Conservation (phyloP, 1,140 invertebrate species). For the Zaprionus ghesquierei region DNA sequence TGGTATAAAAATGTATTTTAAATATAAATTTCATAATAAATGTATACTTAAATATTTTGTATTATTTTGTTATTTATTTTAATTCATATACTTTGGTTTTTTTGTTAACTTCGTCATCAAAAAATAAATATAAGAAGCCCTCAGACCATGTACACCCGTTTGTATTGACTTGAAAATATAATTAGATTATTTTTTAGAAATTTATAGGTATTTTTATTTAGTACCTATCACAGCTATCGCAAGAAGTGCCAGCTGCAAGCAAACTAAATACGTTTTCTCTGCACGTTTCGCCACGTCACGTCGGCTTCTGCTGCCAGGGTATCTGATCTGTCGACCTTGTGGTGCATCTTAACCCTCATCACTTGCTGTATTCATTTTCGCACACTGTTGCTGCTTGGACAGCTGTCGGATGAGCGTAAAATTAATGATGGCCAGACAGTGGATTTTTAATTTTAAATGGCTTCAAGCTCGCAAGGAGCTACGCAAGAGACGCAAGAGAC, state of each 20-base stretch:
- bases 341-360: background rate
- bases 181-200: too few species aligned
- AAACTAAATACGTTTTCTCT: background rate
- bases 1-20: too few species aligned
- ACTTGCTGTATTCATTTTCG: constrained; percentile 1
- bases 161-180: too few species aligned
- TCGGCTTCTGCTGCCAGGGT: background rate
- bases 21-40: too few species aligned
- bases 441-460: constrained; percentile 47
- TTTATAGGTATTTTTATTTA: too few species aligned
- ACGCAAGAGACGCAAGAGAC: background rate
- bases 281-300: background rate
- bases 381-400: background rate
- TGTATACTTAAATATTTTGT: too few species aligned
- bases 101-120: too few species aligned
- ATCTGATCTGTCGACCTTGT: background rate
- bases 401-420: constrained; percentile 17
- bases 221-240: too few species aligned
- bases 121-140: too few species aligned
- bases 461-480: background rate
- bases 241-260: background rate
- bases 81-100: too few species aligned
- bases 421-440: constrained; percentile 71
- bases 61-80: too few species aligned
- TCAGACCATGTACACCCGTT: too few species aligned